Evolutionary conservation across 2,797 vertebrate species (phyloP).

Genomic region (Heliangelus exortis): DNA sequence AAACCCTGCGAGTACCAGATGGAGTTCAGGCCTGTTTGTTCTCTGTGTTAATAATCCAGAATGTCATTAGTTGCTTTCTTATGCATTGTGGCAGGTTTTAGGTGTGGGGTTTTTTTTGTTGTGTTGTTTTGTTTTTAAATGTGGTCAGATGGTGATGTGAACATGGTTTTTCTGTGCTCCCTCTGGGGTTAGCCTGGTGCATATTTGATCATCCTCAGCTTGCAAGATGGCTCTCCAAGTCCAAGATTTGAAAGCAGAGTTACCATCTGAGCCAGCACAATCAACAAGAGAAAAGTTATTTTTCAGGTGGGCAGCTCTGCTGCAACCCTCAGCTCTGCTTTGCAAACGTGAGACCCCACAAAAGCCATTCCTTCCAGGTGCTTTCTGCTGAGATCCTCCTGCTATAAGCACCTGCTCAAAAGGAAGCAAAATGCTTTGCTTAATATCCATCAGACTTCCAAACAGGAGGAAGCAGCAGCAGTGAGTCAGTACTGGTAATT

Average conservation of each 20-base stretch:
- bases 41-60: constrained; percentile 40
- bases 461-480: not conserved
- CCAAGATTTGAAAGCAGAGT: constrained; percentile 9
- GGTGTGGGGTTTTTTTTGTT: too few relatives aligned
- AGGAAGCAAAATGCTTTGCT: not conserved
- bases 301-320: not conserved
- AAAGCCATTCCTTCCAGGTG: not conserved
- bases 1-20: constrained; percentile 54
- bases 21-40: constrained; percentile 25
- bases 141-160: constrained; percentile 28
- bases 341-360: not conserved
- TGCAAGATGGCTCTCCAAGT: not conserved
- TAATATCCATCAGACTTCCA: not conserved
- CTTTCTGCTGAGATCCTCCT: not conserved
- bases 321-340: not conserved
- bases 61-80: constrained; percentile 48
- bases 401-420: constrained; percentile 22
- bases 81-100: not conserved
- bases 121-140: not conserved
- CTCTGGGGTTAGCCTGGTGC: not conserved
- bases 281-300: not conserved
- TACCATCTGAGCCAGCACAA: not conserved
- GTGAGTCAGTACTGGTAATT: not conserved
- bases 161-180: constrained; percentile 30
- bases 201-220: constrained; percentile 27